Evolutionary conservation across 2,797 vertebrate genomes (phyloP).

Genomic region (Potorous gilbertii): DNA sequence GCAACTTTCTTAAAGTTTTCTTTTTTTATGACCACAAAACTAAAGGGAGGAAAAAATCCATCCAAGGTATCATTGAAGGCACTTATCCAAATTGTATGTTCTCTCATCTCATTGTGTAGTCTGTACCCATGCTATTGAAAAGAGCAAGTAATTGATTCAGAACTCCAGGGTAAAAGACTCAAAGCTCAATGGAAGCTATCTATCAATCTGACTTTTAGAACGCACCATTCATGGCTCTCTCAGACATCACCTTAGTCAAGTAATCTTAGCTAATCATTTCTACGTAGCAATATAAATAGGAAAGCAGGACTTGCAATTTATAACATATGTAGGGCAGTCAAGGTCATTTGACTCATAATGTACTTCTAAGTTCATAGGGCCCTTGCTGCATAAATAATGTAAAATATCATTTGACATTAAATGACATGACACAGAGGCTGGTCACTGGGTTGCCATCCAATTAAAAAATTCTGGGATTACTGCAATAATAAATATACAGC

Average conservation of each 20-base stretch:
- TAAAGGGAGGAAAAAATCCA: background rate
- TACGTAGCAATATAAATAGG: slow-evolving; percentile 8
- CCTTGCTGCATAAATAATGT: slow-evolving; percentile 44
- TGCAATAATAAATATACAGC: background rate
- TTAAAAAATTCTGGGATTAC: background rate
- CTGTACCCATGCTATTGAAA: slow-evolving; percentile 29
- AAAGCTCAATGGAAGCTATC: slow-evolving; percentile 48
- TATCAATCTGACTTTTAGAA: slow-evolving; percentile 22
- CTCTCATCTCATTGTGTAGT: slow-evolving; percentile 29
- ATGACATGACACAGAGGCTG: background rate
- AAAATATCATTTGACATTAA: slow-evolving; percentile 10
- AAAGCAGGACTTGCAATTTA: slow-evolving; percentile 22
- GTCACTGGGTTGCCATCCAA: background rate
- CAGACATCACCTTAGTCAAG: background rate
- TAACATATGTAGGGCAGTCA: slow-evolving; percentile 36
- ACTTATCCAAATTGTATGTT: slow-evolving; percentile 8
- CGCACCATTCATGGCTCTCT: background rate
- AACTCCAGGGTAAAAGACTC: slow-evolving; percentile 8
- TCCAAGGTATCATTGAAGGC: slow-evolving; percentile 31
- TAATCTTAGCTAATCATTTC: slow-evolving; percentile 49
- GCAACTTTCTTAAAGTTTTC: background rate
- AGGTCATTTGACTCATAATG: slow-evolving; percentile 43
- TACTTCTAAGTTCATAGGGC: slow-evolving; percentile 26
- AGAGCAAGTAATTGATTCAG: slow-evolving; percentile 38
- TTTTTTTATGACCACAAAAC: background rate